Conservation (phyloP, 2,797 vertebrate genomes). For the Neomorphus geoffroyi region DNA sequence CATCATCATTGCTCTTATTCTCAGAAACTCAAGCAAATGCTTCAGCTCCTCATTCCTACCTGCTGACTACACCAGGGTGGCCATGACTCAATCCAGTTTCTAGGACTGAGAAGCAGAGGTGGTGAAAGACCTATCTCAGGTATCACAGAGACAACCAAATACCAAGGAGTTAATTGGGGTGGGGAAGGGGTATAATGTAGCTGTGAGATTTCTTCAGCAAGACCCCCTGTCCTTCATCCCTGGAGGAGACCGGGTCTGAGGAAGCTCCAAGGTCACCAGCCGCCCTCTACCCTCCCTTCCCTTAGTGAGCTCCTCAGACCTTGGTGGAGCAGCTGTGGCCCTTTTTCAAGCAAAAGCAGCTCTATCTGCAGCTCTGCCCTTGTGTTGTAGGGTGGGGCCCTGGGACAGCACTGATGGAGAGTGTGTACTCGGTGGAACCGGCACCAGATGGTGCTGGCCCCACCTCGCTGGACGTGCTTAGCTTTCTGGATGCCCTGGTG, state of each 20-base stretch:
- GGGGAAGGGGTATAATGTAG: neutral
- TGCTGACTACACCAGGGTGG: neutral
- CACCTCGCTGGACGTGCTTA: constrained; percentile 57
- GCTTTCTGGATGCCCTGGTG: constrained; percentile 49
- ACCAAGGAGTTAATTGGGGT: neutral
- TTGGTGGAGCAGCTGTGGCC: neutral
- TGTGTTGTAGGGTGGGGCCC: neutral
- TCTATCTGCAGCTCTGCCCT: too few species aligned
- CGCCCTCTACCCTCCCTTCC: neutral
- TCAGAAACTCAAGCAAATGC: constrained; percentile 13
- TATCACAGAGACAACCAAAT: neutral
- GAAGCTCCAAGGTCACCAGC: neutral
- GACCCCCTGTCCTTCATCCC: neutral
- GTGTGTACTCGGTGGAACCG: constrained; percentile 29
- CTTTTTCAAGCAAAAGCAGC: neutral
- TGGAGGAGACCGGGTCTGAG: neutral
- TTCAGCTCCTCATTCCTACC: neutral
- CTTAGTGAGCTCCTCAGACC: neutral
- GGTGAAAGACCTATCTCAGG: constrained; percentile 17
- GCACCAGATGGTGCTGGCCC: constrained; percentile 31
- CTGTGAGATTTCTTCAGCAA: neutral
- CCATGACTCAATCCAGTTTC: neutral
- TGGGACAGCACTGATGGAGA: neutral
- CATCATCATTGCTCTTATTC: neutral
- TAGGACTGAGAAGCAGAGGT: constrained; percentile 1